A percentile compares a stretch with the other conserved stretches of the same genome.
Conservation (phyloP, 2,797 vertebrate genomes). For the Perodicticus potto region DNA sequence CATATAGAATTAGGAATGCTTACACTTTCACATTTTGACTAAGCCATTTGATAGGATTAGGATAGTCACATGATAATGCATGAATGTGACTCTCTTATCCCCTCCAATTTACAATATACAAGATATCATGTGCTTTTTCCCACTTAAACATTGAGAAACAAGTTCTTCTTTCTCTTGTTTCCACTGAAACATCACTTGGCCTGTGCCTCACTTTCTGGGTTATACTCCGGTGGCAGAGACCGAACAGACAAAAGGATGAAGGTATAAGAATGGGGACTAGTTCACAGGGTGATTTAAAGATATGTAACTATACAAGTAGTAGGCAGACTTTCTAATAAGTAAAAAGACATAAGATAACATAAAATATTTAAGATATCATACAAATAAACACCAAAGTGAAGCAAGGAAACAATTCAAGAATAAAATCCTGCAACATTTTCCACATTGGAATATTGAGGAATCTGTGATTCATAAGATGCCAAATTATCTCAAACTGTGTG, state of each 20-base stretch:
- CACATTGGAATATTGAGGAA: background rate
- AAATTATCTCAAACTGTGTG: background rate
- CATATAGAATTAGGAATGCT: too few species aligned
- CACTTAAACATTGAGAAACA: background rate
- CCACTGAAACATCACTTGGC: background rate
- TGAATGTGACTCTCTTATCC: background rate
- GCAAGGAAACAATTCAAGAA: background rate
- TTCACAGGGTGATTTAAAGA: background rate
- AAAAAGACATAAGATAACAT: conserved; percentile 17
- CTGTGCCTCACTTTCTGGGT: background rate
- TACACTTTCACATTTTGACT: background rate
- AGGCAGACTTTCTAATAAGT: conserved; percentile 46
- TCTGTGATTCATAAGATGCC: background rate
- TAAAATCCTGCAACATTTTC: background rate
- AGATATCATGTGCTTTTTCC: background rate
- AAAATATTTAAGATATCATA: background rate
- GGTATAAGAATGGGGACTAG: background rate
- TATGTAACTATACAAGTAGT: background rate
- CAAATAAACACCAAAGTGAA: background rate
- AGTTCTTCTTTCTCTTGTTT: conserved; percentile 22
- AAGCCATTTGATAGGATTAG: background rate
- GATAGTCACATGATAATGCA: background rate
- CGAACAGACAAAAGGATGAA: background rate
- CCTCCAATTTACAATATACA: background rate
- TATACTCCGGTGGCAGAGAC: background rate